Percentiles rank a stretch among this genome's conserved stretches.
These are phyloP conservation scores for Sarcophaga bullata DNA, from an alignment of 1,140 invertebrate species.

Conservation along the genomic window DNA sequence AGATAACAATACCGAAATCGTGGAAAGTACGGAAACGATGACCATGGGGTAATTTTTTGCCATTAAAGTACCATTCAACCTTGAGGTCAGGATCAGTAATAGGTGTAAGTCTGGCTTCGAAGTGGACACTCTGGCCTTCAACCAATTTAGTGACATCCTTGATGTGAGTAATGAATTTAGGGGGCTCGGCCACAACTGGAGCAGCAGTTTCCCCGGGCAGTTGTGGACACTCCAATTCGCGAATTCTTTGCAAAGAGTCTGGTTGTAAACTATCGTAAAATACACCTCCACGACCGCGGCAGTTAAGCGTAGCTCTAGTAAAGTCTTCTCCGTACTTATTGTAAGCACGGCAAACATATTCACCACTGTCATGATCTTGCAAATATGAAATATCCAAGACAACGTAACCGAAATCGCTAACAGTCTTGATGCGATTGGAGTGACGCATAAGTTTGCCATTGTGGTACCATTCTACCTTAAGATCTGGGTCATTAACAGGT, in stretches of 20 bases:
- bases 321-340: conserved; percentile 93
- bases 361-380: conserved; percentile 92
- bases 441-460: conserved; percentile 88
- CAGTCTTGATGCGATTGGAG: conserved; percentile 91
- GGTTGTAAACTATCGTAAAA: conserved; percentile 95
- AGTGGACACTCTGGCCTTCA: conserved; percentile 94
- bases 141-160: conserved; percentile 81
- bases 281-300: conserved; percentile 87
- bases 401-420: conserved; percentile 96
- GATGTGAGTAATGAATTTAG: conserved; percentile 91
- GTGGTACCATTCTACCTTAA: conserved; percentile 96
- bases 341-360: conserved; percentile 88
- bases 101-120: conserved; percentile 90
- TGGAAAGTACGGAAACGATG: conserved; percentile 96
- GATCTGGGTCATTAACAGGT: conserved; percentile 91
- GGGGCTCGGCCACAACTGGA: conserved; percentile 81
- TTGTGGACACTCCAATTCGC: conserved; percentile 82
- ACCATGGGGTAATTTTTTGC: conserved; percentile 89
- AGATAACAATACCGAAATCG: conserved; percentile 95
- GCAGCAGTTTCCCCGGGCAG: conserved; percentile 70
- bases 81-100: conserved; percentile 91
- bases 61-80: conserved; percentile 96
- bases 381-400: conserved; percentile 95
- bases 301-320: conserved; percentile 83
- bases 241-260: conserved; percentile 89